Evolutionary conservation across 2,888 invertebrate species (phyloP).

Genomic region (Harmothoe impar): DNA sequence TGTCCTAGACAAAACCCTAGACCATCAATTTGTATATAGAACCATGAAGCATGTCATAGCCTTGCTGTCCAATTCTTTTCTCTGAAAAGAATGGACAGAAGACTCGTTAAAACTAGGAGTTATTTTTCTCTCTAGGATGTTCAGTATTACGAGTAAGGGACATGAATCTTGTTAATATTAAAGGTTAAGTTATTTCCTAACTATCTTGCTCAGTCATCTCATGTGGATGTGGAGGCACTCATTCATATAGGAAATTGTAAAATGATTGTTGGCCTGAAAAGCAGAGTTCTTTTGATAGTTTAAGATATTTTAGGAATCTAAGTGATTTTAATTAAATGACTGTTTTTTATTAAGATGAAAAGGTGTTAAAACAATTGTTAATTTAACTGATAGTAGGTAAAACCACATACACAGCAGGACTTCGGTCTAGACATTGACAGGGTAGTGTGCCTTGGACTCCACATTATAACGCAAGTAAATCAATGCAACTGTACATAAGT

Average conservation of each 20-base stretch:
- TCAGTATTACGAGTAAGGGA: slow-evolving; percentile 55
- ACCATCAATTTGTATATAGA: slow-evolving; percentile 36
- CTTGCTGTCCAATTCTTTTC: background rate
- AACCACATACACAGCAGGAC: background rate
- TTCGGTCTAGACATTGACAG: slow-evolving; percentile 54
- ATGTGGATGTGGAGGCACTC: slow-evolving; percentile 52
- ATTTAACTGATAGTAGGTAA: background rate
- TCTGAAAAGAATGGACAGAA: background rate
- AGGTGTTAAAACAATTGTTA: slow-evolving; percentile 44
- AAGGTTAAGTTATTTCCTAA: slow-evolving; percentile 30
- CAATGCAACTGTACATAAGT: slow-evolving; percentile 62
- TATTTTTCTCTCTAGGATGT: background rate
- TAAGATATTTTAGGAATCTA: slow-evolving; percentile 8
- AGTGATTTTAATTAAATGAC: background rate
- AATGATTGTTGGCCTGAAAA: background rate
- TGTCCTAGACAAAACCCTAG: slow-evolving; percentile 20
- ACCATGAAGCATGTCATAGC: background rate
- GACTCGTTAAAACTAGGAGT: background rate
- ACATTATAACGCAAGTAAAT: slow-evolving; percentile 32
- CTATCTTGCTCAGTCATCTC: slow-evolving; percentile 45
- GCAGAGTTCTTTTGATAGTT: background rate
- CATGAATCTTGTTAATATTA: slow-evolving; percentile 34
- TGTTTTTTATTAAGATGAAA: slow-evolving; percentile 10
- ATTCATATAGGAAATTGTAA: background rate
- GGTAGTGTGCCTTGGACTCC: slow-evolving; percentile 56